Evolutionary conservation across 2,113 vertebrate species (phyloP), one percentile per base, ranked within the genome.

Genomic region (Apus apus): DNA sequence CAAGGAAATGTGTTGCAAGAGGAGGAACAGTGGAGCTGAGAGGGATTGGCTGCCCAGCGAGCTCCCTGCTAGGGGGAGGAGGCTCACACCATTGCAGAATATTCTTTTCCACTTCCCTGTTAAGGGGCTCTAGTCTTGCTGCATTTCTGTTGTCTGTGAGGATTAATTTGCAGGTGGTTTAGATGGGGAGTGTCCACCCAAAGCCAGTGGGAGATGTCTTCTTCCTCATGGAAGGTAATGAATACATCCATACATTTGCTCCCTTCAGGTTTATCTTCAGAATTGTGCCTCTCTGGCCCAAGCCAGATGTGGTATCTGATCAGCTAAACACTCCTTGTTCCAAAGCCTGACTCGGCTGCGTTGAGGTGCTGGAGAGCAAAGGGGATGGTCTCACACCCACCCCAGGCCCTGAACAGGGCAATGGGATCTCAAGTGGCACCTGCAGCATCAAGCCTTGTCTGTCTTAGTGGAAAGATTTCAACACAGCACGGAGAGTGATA

Each of bases 111-210:
- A 3, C 62, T 36, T 83, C 17, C 23, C 34, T 43, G 11, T 46
- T 20, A 30, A 32, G 45, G 29, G 30, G 15, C n/a, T 74, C 8
- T 12, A 50, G 3, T 30, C 26, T 61, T 30, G 21, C 40, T 57
- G 81, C 11, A 0, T 1, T 26, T 27, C 30, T 71, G 16, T 1
- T 45, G 34, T 38, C 32, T 56, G 64, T 0, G 5, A 60, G 65
- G 40, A 29, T 25, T 68, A 11, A 56, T 16, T n/a, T 50, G n/a
- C 29, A 40, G 43, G 6, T 65, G 76, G 21, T 46, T 85, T 72
- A 30, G 48, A 56, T 70, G 40, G 50, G 40, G 22, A 45, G 5
- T 0, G 7, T 17, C 84, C 45, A 18, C 6, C 21, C 50, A 27
- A 40, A 89, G 36, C 50, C 40, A 16, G 3, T 11, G 38, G 50